Evolutionary conservation across 2,797 vertebrate species (phyloP).

Genomic region (Falco concolor): DNA sequence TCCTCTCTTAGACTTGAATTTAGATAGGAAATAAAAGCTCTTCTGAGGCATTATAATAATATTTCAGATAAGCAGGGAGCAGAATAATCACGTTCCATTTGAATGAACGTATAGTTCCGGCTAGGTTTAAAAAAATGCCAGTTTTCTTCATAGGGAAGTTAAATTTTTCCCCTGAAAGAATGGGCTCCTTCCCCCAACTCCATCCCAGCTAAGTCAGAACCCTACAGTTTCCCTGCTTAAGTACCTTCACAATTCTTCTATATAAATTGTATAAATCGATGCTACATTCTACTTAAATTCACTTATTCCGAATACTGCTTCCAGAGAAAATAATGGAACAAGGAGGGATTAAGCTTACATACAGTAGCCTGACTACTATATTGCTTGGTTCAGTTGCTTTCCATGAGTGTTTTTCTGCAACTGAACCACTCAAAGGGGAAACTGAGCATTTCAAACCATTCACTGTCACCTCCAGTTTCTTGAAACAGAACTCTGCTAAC

Average conservation of each 20-base stretch:
- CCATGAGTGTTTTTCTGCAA: neutral
- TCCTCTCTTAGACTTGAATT: constrained; percentile 42
- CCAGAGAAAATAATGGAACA: neutral
- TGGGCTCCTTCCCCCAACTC: neutral
- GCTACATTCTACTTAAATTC: neutral
- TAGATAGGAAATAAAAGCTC: constrained; percentile 33
- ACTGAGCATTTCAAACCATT: neutral
- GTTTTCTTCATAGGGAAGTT: neutral
- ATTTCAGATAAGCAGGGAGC: constrained; percentile 14
- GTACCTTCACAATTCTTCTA: neutral
- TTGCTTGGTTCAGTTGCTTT: neutral
- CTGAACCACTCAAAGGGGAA: neutral
- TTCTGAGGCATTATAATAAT: constrained; percentile 17
- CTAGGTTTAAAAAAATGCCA: neutral
- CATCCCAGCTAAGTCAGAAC: neutral
- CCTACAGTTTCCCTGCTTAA: neutral
- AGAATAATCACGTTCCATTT: constrained; percentile 26
- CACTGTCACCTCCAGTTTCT: neutral
- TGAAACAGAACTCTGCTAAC: neutral
- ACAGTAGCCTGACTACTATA: neutral
- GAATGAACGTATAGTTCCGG: neutral
- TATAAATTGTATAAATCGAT: neutral
- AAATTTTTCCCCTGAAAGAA: neutral
- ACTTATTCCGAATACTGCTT: neutral
- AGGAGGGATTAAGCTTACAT: neutral